Percentiles rank a stretch among this genome's conserved stretches.
phyloP scores from a whole-genome alignment of 1,140 invertebrate genomes.

The Hirudo medicinalis region DNA sequence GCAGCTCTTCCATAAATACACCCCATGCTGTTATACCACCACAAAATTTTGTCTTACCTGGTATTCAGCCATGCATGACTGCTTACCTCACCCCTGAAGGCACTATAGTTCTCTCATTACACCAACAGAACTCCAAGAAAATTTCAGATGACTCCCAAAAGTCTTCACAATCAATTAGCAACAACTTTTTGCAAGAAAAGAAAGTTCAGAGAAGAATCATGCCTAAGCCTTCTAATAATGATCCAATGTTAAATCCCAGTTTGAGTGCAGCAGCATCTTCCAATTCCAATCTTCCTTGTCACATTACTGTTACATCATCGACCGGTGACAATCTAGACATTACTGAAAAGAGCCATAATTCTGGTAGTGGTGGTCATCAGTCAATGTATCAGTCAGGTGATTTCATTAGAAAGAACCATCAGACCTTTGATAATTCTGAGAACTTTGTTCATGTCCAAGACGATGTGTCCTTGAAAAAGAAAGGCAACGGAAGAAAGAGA shows the following conservation, averaged over 20 bases:
- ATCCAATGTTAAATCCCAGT: background rate
- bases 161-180: background rate
- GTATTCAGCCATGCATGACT: conserved; percentile 5
- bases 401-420: background rate
- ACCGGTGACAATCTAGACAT: background rate
- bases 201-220: conserved; percentile 10
- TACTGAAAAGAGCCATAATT: background rate
- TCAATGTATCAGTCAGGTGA: background rate
- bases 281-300: background rate
- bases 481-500: background rate
- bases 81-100: conserved; percentile 8
- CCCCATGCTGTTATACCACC: background rate
- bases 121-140: conserved; percentile 1
- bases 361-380: too few species aligned
- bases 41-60: conserved; percentile 4
- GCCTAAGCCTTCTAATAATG: conserved; percentile 1
- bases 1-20: background rate
- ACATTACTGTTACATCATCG: background rate
- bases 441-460: background rate
- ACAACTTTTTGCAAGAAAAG: conserved; percentile 7
- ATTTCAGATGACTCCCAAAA: conserved; percentile 6
- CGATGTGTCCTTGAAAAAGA: background rate
- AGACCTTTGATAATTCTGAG: background rate
- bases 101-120: background rate
- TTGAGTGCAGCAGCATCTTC: background rate